Percentiles rank a stretch among this genome's conserved stretches.
Evolutionary conservation across 2,888 invertebrate genomes (phyloP).

Genomic region (Reticulitermes lucifugus): DNA sequence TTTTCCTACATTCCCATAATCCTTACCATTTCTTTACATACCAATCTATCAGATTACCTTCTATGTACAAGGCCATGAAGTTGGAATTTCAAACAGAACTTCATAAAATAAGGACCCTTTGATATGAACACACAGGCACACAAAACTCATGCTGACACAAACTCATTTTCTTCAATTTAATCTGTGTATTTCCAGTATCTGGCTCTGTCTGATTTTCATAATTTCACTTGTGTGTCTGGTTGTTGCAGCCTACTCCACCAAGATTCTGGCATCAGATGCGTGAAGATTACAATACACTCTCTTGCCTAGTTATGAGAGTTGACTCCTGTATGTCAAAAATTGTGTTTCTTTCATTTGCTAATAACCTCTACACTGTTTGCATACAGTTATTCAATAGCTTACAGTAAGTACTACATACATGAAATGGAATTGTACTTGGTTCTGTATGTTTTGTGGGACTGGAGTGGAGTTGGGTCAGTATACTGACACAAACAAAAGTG

Average conservation of each 20-base stretch:
- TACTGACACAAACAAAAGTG: too few relatives aligned
- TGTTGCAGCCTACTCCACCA: conserved; percentile 26
- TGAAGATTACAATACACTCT: conserved; percentile 50
- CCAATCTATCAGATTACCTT: too few relatives aligned
- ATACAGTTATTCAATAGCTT: conserved; percentile 53
- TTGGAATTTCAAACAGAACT: neutral
- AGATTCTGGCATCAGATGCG: conserved; percentile 48
- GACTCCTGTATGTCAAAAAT: conserved; percentile 51
- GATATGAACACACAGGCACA: neutral
- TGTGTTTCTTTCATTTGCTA: conserved; percentile 52
- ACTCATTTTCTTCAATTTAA: neutral
- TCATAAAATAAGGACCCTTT: neutral
- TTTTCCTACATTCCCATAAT: too few relatives aligned
- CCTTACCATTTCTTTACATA: too few relatives aligned
- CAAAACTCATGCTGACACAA: neutral
- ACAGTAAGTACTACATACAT: conserved; percentile 46
- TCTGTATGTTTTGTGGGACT: too few relatives aligned
- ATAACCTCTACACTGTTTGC: conserved; percentile 54
- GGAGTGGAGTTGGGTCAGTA: too few relatives aligned
- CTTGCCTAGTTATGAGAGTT: conserved; percentile 48
- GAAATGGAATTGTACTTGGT: too few relatives aligned
- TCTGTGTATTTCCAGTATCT: neutral
- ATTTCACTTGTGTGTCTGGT: neutral
- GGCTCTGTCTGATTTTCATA: neutral
- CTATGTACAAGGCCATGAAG: too few relatives aligned